phyloP scores from a whole-genome alignment of 1,140 invertebrate species.

The Drosophila chauvacae region DNA sequence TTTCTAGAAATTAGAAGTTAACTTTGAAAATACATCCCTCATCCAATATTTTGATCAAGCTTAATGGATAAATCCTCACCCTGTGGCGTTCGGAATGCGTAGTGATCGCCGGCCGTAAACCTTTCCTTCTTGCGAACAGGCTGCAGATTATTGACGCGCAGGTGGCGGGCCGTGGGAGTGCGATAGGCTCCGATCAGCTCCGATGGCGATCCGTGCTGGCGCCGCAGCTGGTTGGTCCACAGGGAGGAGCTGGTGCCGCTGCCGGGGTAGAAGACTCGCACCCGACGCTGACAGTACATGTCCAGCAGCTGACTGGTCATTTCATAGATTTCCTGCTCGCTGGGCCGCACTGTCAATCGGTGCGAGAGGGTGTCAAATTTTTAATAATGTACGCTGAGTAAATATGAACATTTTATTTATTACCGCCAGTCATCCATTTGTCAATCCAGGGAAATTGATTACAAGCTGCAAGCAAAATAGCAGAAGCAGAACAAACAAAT shows the following conservation, averaged over 20 bases:
- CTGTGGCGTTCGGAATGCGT: constrained; percentile 71
- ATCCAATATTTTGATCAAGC: not conserved
- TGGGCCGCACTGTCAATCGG: constrained; percentile 55
- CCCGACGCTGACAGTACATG: constrained; percentile 69
- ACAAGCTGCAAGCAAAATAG: constrained; percentile 65
- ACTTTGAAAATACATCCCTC: not conserved
- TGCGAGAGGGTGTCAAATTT: constrained; percentile 56
- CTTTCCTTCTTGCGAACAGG: constrained; percentile 26
- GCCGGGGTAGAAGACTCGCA: constrained; percentile 73
- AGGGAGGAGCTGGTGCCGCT: constrained; percentile 66
- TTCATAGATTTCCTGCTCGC: constrained; percentile 66
- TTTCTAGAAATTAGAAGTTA: too few species aligned
- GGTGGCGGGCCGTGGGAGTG: constrained; percentile 53
- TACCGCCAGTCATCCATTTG: constrained; percentile 78
- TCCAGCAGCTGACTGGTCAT: constrained; percentile 72
- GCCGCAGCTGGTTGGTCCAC: constrained; percentile 67
- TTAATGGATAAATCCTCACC: constrained; percentile 18
- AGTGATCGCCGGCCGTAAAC: constrained; percentile 75
- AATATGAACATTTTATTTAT: constrained; percentile 79
- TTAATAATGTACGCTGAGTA: constrained; percentile 71
- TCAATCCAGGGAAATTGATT: constrained; percentile 84
- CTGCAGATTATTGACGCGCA: constrained; percentile 53
- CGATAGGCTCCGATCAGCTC: constrained; percentile 70
- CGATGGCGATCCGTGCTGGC: constrained; percentile 59
- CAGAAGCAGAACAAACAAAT: constrained; percentile 13